Evolutionary conservation across 1,140 invertebrate genomes (phyloP), one percentile per base, ranked within the genome.

Genomic region (Tachypleus tridentatus): DNA sequence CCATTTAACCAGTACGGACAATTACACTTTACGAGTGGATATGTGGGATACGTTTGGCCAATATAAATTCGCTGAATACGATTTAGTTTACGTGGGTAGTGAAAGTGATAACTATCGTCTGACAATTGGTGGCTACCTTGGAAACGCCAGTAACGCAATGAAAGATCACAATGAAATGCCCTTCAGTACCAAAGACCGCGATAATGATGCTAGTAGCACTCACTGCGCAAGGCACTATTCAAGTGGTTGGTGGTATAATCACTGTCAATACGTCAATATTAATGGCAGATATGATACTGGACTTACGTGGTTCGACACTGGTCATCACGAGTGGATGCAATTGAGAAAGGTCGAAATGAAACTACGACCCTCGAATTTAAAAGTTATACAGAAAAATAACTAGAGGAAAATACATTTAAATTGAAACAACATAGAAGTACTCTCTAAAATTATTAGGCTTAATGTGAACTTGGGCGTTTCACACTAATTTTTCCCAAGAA

Each of bases 261-360:
- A 93, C 75, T 97, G 93, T 76, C 92, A 95, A 73, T 89, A 91
- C 74, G 88, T 88, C 7, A 95, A 96, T 80, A 83, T 96, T 48
- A 97, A 96, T 76, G 92, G 91, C 2, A 86, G 87, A 64, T 93
- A 91, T 75, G 50, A 61, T 2, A 51, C 64, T 10, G 67, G 67
- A 7, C 79, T 96, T 61, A 91, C 90, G 4, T 95, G 92, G 91
- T 95, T 91, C 74, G 87, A 93, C 73, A 58, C 59, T 4, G 7
- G 50, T 4, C 64, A n/a, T 10, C 57, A 66, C 49, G 67, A 69
- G 3, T 82, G 80, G 64, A 89, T 91, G 72, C 87, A 91, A 73
- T 83, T 95, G n/a, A 83, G 86, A n/a, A 81, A 84, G 7, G 86
- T 85, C 54, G 87, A 90, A 71, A 91, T 94, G 85, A 85, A 85